Evolutionary conservation across 2,888 invertebrate genomes (phyloP), one percentile per base, ranked within the genome.

Genomic region (Leptarthrus brevirostris): DNA sequence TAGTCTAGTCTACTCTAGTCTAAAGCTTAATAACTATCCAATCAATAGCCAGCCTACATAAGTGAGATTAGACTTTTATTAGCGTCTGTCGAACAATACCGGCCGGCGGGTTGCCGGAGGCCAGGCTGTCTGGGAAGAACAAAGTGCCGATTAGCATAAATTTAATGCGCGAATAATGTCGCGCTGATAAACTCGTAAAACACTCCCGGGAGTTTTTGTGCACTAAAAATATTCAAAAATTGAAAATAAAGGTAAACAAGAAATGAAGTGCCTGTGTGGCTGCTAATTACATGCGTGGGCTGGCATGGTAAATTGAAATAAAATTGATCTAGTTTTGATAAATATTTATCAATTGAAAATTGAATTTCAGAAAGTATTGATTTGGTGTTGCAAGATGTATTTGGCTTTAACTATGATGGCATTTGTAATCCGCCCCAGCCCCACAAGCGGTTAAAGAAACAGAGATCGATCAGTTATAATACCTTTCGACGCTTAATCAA

Each of bases 61-160:
- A 14, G 14, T 34, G 22, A 8, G 61, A 1, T 40, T 40, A 47
- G 36, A 3, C 22, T 44, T 64, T 64, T 44, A 47, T 44, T 64
- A 64, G 64, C 24, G 64, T 64, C 64, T 47, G n/a, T 24, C 47
- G 44, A 44, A 44, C 44, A 64, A 64, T 64, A 24, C 64, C 64
- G 64, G 64, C 64, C 64, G 64, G 64, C 64, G 16, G 12, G 22
- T 20, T 47, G 64, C 64, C 24, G 64, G 64, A 64, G 64, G 64
- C 47, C 64, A 58, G 44, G 22, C 24, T 47, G 64, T 64, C 64
- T 64, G 64, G 22, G 64, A 64, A 47, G 61, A 64, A 64, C 47
- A 64, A 64, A 64, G 16, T 64, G 47, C 10, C 64, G 64, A 64
- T 64, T 64, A 44, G 44, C 64, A 64, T 64, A 64, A 64, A 64